phyloP scores from a whole-genome alignment of 1,140 invertebrate species.

The Drosophila chauvacae region DNA sequence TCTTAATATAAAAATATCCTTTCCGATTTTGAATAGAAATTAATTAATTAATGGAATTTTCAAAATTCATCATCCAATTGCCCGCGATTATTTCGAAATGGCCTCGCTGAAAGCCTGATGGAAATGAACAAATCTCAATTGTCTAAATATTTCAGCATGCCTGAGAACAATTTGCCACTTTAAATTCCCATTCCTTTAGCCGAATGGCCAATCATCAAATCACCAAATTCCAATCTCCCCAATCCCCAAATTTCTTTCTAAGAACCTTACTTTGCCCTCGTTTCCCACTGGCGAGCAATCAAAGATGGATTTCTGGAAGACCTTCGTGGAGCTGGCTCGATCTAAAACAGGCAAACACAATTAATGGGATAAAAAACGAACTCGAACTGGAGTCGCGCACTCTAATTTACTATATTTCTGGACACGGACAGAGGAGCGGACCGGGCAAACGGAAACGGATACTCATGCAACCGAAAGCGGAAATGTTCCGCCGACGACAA shows the following conservation, averaged over 20 bases:
- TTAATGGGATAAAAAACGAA: conserved; percentile 71
- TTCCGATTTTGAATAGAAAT: conserved; percentile 3
- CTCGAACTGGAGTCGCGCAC: conserved; percentile 37
- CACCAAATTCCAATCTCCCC: conserved; percentile 44
- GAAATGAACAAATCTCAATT: conserved; percentile 21
- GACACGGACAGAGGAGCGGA: conserved; percentile 16
- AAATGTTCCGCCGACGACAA: conserved; percentile 62
- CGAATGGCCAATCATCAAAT: conserved; percentile 59
- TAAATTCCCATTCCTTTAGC: conserved; percentile 16
- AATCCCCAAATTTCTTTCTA: conserved; percentile 2
- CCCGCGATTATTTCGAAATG: conserved; percentile 8
- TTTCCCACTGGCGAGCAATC: conserved; percentile 42
- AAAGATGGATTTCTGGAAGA: conserved; percentile 46
- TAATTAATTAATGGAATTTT: not conserved
- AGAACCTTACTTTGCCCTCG: not conserved
- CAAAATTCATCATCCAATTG: conserved; percentile 7
- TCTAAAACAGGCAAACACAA: conserved; percentile 54
- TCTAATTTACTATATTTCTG: conserved; percentile 65
- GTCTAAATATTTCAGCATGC: conserved; percentile 6
- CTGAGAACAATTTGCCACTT: conserved; percentile 20
- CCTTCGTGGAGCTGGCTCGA: conserved; percentile 6
- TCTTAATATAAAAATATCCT: not conserved
- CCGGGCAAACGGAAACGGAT: conserved; percentile 71
- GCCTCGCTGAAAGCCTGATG: conserved; percentile 2
- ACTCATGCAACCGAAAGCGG: conserved; percentile 72